Evolutionary conservation across 2,797 vertebrate species (phyloP), one percentile per base, ranked within the genome.

Genomic region (Malurus leucopterus): DNA sequence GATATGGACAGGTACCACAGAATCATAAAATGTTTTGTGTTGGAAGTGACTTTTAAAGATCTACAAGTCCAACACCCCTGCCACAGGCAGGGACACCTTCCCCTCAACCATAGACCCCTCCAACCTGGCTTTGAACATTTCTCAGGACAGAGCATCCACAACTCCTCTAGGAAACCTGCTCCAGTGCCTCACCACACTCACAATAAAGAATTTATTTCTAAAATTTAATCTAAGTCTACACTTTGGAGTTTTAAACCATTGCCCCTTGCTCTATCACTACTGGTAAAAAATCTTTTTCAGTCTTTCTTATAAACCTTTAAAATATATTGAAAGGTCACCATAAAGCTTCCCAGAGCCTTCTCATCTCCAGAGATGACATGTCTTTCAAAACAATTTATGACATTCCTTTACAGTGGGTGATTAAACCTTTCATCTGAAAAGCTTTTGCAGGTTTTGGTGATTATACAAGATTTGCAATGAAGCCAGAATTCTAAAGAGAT

Each of bases 1-100:
- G 21, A 6, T 32, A 22, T 16, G 17, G 26, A 40, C 17, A 57
- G 3, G 7, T 1, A 18, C 3, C 20, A 40, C 0, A 22, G 12
- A 58, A 40, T 6, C 32, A 46, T 2, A 30, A 65, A 44, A 11
- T 46, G 5, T 4, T 44, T 21, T 6, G 29, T 2, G 2, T 15
- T 64, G 16, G 44, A 58, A 38, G 4, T 3, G 4, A 21, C 13
- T 71, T 32, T 24, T 29, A 10, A 44, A 64, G 29, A 17, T 32
- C 19, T 15, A 2, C 23, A 38, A n/a, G 17, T 34, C 58, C 46
- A 18, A 40, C 2, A 3, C 11, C 17, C 3, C 29, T 22, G 17
- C 27, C 16, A 2, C 5, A 6, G 27, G 21, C 41, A 72, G 30
- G 19, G 5, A 34, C 19, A 43, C 3, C 2, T 71, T 77, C 23